phyloP scores from a whole-genome alignment of 2,888 invertebrate species.

The Philereme vetulata region DNA sequence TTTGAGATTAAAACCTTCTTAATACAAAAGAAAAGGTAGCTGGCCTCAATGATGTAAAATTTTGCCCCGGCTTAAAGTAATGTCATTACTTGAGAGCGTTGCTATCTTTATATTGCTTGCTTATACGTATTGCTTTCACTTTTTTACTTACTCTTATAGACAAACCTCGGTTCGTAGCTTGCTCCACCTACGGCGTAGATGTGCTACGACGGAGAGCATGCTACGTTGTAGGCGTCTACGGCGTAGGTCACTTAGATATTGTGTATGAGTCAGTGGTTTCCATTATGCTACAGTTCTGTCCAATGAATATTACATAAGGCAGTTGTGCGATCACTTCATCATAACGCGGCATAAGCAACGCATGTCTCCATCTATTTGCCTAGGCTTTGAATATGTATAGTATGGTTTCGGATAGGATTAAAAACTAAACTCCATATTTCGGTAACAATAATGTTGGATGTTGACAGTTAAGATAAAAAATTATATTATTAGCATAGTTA shows the following conservation, averaged over 20 bases:
- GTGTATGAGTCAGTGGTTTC: conserved; percentile 19
- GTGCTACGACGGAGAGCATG: background rate
- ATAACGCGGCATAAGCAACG: conserved; percentile 55
- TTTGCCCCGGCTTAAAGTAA: no score
- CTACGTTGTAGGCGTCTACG: background rate
- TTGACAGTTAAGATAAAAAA: background rate
- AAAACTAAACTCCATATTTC: conserved; percentile 8
- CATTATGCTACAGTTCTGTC: conserved; percentile 43
- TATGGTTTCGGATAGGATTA: conserved; percentile 41
- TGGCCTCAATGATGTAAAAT: no score
- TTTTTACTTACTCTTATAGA: no score
- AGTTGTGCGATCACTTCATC: conserved; percentile 69
- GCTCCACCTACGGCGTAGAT: background rate
- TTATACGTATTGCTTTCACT: no score
- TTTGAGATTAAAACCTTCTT: no score
- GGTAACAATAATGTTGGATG: background rate
- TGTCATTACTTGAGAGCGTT: no score
- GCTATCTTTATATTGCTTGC: no score
- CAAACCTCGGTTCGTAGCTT: background rate
- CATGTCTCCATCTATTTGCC: conserved; percentile 58
- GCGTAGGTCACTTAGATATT: background rate
- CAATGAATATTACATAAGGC: conserved; percentile 75
- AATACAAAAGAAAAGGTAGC: no score
- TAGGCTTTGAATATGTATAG: conserved; percentile 60
- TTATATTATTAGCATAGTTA: no score